Percentiles rank a stretch among this genome's conserved stretches.
Conservation (phyloP, 2,113 vertebrate genomes). For the Nothocercus julius region DNA sequence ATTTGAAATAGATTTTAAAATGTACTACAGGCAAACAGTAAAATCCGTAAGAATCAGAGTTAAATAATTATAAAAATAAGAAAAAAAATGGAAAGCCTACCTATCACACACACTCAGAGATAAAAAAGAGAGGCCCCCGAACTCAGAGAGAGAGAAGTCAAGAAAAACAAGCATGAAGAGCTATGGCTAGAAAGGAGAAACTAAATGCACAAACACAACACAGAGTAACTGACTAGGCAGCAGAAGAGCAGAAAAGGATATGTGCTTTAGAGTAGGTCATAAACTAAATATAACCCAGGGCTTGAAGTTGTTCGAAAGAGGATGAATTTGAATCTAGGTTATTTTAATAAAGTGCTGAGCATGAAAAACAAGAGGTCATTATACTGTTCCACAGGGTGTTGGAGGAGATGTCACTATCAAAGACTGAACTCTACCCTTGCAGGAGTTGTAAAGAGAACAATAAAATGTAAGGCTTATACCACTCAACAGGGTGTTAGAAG, state of each 20-base stretch:
- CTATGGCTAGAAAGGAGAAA: slow-evolving; percentile 40
- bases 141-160: slow-evolving; percentile 47
- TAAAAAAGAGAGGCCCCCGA: not conserved
- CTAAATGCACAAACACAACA: slow-evolving; percentile 39
- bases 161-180: slow-evolving; percentile 38
- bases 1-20: not conserved
- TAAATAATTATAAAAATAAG: not conserved
- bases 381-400: not conserved
- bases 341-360: slow-evolving; percentile 71
- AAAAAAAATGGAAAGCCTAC: slow-evolving; percentile 30
- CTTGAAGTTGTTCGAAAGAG: slow-evolving; percentile 68
- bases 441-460: not conserved
- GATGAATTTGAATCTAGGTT: slow-evolving; percentile 63
- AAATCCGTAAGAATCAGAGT: slow-evolving; percentile 35
- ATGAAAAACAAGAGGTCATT: slow-evolving; percentile 34
- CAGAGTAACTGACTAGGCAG: slow-evolving; percentile 24
- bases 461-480: not conserved
- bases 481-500: not conserved
- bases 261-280: slow-evolving; percentile 55
- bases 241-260: slow-evolving; percentile 62
- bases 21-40: not conserved
- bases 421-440: not conserved
- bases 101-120: slow-evolving; percentile 32
- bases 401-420: not conserved
- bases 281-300: slow-evolving; percentile 64